Conservation (phyloP, 2,113 vertebrate species). For the Typhlomys cinereus region DNA sequence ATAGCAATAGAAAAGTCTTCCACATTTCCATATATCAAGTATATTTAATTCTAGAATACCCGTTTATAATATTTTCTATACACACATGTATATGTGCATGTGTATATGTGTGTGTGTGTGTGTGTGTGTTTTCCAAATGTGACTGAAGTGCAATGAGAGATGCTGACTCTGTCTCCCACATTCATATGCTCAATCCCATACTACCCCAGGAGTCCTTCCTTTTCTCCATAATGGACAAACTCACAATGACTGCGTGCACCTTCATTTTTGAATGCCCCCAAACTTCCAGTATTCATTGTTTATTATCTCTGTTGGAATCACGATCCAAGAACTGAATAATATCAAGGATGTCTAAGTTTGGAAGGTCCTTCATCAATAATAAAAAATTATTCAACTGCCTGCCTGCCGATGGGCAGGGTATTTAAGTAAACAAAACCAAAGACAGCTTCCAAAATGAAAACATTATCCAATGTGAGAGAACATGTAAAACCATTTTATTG, state of each 20-base stretch:
- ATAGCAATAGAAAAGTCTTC: neutral
- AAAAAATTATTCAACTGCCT: neutral
- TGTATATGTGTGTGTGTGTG: neutral
- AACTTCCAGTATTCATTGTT: neutral
- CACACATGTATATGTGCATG: neutral
- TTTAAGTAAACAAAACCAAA: neutral
- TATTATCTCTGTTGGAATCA: neutral
- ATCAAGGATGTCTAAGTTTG: neutral
- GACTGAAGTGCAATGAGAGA: neutral
- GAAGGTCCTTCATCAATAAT: neutral
- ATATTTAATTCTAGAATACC: neutral
- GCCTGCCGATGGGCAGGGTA: neutral
- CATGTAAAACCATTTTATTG: neutral
- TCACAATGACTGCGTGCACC: no score
- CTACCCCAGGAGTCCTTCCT: neutral
- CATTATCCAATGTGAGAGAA: neutral
- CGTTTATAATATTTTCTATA: neutral
- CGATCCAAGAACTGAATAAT: neutral
- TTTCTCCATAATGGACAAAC: neutral
- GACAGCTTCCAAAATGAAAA: neutral
- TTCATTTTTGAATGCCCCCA: neutral
- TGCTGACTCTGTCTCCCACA: fast-evolving
- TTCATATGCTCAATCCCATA: neutral
- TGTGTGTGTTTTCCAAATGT: fast-evolving
- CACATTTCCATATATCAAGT: neutral